Evolutionary conservation across 2,888 invertebrate genomes (phyloP), one percentile per base, ranked within the genome.

Genomic region (Osmoderma eremita): DNA sequence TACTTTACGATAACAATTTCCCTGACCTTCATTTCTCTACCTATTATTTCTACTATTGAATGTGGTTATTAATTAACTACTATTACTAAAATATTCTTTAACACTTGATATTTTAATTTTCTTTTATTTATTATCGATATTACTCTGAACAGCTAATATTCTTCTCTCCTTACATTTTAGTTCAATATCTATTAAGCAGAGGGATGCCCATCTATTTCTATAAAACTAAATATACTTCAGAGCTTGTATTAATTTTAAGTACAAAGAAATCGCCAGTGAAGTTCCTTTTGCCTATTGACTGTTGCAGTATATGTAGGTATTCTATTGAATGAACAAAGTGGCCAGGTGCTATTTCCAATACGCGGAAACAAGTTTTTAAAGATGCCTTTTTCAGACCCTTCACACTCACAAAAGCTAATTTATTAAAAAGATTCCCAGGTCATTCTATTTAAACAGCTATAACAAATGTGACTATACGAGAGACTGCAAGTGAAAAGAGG

Each of bases 321-420:
- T 61, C 30, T 45, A 61, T 61, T 30, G 48, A 18, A 45, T 18
- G 8, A 18, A 51, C 15, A n/a, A 12, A 48, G 30, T 30, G 12
- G 20, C 58, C 58, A 61, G 58, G 48, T 61, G 58, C 45, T 61
- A 48, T 61, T 61, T 61, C 36, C 45, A 42, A 45, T 30, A 42
- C 41, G 41, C 42, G 30, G 42, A 45, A 45, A 58, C 30, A 61
- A 45, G 45, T 45, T 48, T 61, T 61, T 61, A 61, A 61, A 61
- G 24, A 48, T 45, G 3, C 58, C 45, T 45, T 61, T 61, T 30
- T 30, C 12, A 48, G 13, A 30, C 45, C 45, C 18, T 15, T 61
- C 58, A 41, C n/a, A 18, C 12, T 30, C 30, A 30, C 12, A 17
- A 30, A 30, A 15, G 45, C 20, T 61, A 61, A 61, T 45, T 61